Base-by-base conservation (phyloP, 2,113 vertebrate genomes). In the Melanerpes aurifrons region DNA sequence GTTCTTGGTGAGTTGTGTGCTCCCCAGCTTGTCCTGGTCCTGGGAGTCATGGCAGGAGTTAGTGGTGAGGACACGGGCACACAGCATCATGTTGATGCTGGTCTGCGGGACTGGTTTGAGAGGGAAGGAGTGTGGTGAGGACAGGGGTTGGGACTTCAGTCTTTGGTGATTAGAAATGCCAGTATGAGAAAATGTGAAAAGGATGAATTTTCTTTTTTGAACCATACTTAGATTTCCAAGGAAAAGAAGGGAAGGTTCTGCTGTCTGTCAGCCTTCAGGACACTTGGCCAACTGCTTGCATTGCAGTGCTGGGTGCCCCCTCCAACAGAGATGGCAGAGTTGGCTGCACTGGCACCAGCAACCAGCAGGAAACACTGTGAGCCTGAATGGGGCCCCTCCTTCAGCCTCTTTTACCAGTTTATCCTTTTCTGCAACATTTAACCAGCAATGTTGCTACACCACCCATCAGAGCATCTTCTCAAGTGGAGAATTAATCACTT, bases 231-330 rank as follows among this genome's bases (percentile, higher is more conserved):
- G 4, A 53, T 82, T 71, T 25, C 9, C 5, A 32, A 48, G 53
- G 11, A 76, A 54, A 29, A 78, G n/a, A n/a, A 53, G 18, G n/a
- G 29, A 75, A 31, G 6, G 28, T 25, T 77, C 21, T 63, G 31
- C 43, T 67, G 50, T 40, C 31, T 85, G 86, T 53, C 64, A 87
- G 31, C 72, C 26, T 32, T 62, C 24, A 48, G 74, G 43, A 16
- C 0, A 0, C 70, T 80, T 54, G 76, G 66, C 24, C 32, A 61
- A 1, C 9, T 40, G 14, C 26, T 84, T 1, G 0, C 9, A 7
- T 47, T 78, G 78, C 15, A 0, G 31, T 73, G 64, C 71, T 83
- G 84, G 40, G 16, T 86, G 90, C 79, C 68, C 50, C 45, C 48
- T 92, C 66, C 84, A 62, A 3, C 35, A 58, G 58, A 58, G 82